Evolutionary conservation across 2,113 vertebrate species (phyloP).

Genomic region (Cervus canadensis): DNA sequence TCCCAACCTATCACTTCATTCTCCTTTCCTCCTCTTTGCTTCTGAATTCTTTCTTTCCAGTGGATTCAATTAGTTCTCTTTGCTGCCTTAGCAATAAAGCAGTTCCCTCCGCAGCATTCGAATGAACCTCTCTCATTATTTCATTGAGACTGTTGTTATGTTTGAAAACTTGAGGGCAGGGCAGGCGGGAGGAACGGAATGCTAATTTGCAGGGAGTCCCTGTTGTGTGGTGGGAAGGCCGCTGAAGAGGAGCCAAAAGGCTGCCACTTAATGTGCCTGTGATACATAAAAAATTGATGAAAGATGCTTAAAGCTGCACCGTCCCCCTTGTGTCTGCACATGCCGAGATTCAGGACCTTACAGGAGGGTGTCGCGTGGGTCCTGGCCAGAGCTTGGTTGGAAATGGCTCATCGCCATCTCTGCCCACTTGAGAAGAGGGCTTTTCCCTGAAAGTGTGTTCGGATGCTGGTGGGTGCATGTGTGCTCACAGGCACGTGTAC

Average conservation of each 20-base stretch:
- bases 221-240: background rate
- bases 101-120: conserved; percentile 78
- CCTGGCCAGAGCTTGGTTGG: background rate
- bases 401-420: rapidly evolving
- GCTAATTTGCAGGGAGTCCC: conserved; percentile 57
- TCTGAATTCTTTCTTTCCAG: conserved; percentile 39
- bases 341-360: background rate
- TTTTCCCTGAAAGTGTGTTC: background rate
- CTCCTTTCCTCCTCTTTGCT: background rate
- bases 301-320: background rate
- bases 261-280: conserved; percentile 25
- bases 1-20: background rate
- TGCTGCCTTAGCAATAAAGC: conserved; percentile 83
- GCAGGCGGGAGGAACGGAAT: conserved; percentile 47
- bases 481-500: background rate
- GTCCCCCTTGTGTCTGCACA: background rate
- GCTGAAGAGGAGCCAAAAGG: conserved; percentile 26
- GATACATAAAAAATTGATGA: conserved; percentile 66
- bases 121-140: conserved; percentile 82
- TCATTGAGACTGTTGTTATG: conserved; percentile 75
- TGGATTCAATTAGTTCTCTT: conserved; percentile 83
- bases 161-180: conserved; percentile 66
- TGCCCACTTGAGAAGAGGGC: background rate
- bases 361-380: rapidly evolving
- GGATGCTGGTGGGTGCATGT: no score